phyloP scores from a whole-genome alignment of 2,888 invertebrate species.

The Tetramorium bicarinatum region DNA sequence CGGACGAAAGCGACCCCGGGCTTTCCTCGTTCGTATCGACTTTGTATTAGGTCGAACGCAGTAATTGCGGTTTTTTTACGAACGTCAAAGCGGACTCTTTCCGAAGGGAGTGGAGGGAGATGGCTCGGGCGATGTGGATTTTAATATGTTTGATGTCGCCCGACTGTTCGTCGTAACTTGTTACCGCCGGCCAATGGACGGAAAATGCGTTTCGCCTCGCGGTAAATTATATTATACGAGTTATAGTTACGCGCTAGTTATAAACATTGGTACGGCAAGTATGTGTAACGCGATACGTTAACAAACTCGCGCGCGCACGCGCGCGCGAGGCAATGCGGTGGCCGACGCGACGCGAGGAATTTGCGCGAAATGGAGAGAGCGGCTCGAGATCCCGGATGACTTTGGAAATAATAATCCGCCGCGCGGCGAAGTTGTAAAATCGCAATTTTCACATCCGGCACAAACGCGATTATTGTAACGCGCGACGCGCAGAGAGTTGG shows the following conservation, averaged over 20 bases:
- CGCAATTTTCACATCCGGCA: conserved; percentile 32
- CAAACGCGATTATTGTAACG: conserved; percentile 42
- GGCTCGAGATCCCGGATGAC: conserved; percentile 17
- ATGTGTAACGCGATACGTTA: conserved; percentile 30
- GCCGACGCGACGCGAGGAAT: conserved; percentile 20
- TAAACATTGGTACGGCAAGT: conserved; percentile 32
- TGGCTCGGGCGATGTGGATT: conserved; percentile 23
- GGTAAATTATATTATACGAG: conserved; percentile 51
- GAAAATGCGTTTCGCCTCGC: conserved; percentile 38
- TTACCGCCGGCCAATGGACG: conserved; percentile 40
- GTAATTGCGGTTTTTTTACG: conserved; percentile 48
- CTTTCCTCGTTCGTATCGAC: conserved; percentile 52
- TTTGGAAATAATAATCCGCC: conserved; percentile 36
- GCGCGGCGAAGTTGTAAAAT: conserved; percentile 35
- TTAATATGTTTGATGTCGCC: conserved; percentile 31
- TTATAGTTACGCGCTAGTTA: conserved; percentile 46
- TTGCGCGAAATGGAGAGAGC: not conserved
- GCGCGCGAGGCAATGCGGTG: not conserved
- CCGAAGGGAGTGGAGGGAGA: not conserved
- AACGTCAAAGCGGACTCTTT: conserved; percentile 20
- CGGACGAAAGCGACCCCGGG: conserved; percentile 20
- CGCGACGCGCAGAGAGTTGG: conserved; percentile 20
- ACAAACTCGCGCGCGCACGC: conserved; percentile 33
- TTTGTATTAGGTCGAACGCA: conserved; percentile 52
- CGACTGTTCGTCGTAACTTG: conserved; percentile 36